Evolutionary conservation across 2,113 vertebrate species (phyloP).

Genomic region (Scartelaos histophorus): DNA sequence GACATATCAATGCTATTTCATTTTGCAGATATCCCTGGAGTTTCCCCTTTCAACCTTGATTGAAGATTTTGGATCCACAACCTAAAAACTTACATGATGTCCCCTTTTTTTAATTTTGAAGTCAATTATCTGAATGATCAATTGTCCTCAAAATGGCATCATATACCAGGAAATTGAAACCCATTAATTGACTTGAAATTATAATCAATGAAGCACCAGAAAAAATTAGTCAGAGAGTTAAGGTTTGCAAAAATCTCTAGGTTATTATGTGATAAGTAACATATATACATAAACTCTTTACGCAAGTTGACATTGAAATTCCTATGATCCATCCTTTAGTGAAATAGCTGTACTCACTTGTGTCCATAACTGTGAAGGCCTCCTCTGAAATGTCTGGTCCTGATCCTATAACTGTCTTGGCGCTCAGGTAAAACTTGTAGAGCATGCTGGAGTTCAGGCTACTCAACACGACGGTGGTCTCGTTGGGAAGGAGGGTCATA

Average conservation of each 20-base stretch:
- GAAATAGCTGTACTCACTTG: constrained; percentile 81
- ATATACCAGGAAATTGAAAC: no score
- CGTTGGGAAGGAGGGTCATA: constrained; percentile 83
- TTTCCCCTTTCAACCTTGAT: no score
- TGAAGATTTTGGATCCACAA: no score
- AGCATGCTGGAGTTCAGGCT: constrained; percentile 89
- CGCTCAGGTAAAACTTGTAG: constrained; percentile 91
- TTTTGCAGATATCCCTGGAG: no score
- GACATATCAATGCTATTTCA: no score
- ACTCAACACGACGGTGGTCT: constrained; percentile 84
- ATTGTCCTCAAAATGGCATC: no score
- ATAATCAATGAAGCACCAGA: not conserved
- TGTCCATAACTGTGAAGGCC: constrained; percentile 87
- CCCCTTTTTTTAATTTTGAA: no score
- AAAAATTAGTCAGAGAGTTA: not conserved
- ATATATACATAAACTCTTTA: no score
- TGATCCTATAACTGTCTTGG: constrained; percentile 86
- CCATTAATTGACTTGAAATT: no score
- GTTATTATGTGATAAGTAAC: not conserved
- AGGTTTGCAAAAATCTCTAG: no score
- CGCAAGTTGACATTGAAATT: no score
- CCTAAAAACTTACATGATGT: no score
- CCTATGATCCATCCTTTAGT: not conserved
- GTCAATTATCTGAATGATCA: not conserved
- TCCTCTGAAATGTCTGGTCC: constrained; percentile 85